Conservation (phyloP, 1,140 invertebrate genomes). For the Tetramorium alpestre region DNA sequence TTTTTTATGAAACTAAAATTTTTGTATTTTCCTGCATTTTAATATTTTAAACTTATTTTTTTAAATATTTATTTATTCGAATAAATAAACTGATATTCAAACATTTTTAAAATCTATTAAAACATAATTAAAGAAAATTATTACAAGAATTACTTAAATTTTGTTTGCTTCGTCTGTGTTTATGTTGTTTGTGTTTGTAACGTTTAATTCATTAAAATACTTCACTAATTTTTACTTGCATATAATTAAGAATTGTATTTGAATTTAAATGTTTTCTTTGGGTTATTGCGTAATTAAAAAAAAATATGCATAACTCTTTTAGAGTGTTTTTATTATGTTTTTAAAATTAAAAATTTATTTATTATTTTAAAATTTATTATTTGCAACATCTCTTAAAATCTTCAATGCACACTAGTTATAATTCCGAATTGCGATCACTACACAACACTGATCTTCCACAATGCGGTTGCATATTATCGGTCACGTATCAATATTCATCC, state of each 20-base stretch:
- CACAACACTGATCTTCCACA: constrained; percentile 42
- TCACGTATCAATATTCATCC: constrained; percentile 32
- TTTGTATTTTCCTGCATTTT: background rate
- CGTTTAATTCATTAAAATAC: background rate
- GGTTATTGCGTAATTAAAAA: background rate
- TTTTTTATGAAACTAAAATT: background rate
- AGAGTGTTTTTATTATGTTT: background rate
- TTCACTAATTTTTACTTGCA: background rate
- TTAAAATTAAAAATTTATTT: background rate
- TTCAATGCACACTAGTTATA: constrained; percentile 4
- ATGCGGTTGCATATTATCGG: background rate
- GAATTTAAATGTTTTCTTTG: background rate
- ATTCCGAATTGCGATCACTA: constrained; percentile 37
- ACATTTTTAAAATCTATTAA: background rate
- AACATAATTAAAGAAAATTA: background rate
- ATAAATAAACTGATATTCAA: background rate
- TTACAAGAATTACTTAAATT: background rate
- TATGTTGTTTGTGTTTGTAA: background rate
- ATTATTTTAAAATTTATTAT: background rate
- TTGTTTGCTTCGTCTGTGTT: background rate
- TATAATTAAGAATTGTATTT: background rate
- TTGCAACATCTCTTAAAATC: background rate
- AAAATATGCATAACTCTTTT: background rate
- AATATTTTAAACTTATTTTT: background rate
- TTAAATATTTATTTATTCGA: background rate